Evolutionary conservation across 2,797 vertebrate species (phyloP).

Genomic region (Lerista edwardsae): DNA sequence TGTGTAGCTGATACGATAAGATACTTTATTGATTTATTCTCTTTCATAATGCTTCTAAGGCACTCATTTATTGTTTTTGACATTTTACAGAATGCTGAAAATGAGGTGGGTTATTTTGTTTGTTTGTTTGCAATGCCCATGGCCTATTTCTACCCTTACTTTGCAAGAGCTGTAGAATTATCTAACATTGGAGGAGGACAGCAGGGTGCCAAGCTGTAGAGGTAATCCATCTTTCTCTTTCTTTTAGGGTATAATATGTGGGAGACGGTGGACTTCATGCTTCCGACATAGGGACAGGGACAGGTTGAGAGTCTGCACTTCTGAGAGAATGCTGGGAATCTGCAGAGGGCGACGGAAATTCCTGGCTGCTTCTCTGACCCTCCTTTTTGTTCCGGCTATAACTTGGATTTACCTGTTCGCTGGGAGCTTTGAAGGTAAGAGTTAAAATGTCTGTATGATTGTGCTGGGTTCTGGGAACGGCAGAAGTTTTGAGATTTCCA

Average conservation of each 20-base stretch:
- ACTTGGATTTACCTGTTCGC: constrained; percentile 98
- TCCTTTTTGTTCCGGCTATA: constrained; percentile 94
- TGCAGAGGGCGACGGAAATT: constrained; percentile 98
- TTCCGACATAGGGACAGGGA: constrained; percentile 84
- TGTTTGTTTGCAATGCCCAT: neutral
- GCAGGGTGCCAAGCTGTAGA: constrained; percentile 18
- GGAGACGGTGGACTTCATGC: constrained; percentile 80
- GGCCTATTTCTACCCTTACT: constrained; percentile 12
- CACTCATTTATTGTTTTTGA: constrained; percentile 25
- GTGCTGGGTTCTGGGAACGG: neutral
- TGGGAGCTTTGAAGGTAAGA: constrained; percentile 92
- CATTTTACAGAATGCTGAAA: neutral
- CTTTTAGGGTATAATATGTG: constrained; percentile 87
- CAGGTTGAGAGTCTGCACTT: constrained; percentile 75
- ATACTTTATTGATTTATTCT: constrained; percentile 37
- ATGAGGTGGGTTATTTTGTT: neutral
- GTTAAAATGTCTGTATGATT: neutral
- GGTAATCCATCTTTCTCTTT: constrained; percentile 6
- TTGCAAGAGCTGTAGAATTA: neutral
- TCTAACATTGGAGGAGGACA: neutral
- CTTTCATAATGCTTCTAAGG: constrained; percentile 35
- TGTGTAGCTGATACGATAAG: constrained; percentile 24
- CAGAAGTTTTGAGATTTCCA: constrained; percentile 14
- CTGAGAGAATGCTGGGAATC: constrained; percentile 97
- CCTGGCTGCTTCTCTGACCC: constrained; percentile 90